phyloP scores from a whole-genome alignment of 2,797 vertebrate species.

The Chromobotia macracanthus region DNA sequence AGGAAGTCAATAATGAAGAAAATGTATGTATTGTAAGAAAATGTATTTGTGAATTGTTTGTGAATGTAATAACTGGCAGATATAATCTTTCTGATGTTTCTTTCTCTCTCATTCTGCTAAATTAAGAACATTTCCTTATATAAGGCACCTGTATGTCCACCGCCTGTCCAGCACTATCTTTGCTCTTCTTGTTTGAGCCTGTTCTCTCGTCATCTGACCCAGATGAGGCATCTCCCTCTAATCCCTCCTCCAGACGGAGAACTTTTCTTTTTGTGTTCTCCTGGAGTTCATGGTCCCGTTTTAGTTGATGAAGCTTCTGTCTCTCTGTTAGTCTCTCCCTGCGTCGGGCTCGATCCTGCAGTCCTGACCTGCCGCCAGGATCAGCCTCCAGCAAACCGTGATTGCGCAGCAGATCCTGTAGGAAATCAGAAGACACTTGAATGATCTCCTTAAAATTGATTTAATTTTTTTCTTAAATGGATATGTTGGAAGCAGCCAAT shows the following conservation, averaged over 20 bases:
- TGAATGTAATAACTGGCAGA: too few species aligned
- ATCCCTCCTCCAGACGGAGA: conserved; percentile 78
- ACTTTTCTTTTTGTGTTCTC: conserved; percentile 81
- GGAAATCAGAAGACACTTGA: background rate
- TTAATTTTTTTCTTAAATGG: too few species aligned
- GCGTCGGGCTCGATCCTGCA: conserved; percentile 72
- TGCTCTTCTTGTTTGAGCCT: conserved; percentile 49
- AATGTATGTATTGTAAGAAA: too few species aligned
- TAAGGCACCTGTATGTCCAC: conserved; percentile 63
- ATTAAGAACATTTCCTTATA: background rate
- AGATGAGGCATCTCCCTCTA: conserved; percentile 69
- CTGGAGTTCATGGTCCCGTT: conserved; percentile 79
- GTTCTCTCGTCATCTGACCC: conserved; percentile 77
- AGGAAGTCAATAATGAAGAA: too few species aligned
- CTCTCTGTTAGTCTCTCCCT: conserved; percentile 77
- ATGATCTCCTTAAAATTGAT: too few species aligned
- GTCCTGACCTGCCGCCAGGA: background rate
- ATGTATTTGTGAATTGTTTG: too few species aligned
- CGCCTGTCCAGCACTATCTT: conserved; percentile 51
- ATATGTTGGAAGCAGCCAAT: too few species aligned
- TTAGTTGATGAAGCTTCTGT: conserved; percentile 81
- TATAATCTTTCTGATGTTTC: background rate
- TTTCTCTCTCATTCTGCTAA: background rate
- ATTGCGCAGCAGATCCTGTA: conserved; percentile 82
- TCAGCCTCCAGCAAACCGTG: conserved; percentile 78